Conservation (phyloP, 2,888 invertebrate genomes). For the Leucania comma region DNA sequence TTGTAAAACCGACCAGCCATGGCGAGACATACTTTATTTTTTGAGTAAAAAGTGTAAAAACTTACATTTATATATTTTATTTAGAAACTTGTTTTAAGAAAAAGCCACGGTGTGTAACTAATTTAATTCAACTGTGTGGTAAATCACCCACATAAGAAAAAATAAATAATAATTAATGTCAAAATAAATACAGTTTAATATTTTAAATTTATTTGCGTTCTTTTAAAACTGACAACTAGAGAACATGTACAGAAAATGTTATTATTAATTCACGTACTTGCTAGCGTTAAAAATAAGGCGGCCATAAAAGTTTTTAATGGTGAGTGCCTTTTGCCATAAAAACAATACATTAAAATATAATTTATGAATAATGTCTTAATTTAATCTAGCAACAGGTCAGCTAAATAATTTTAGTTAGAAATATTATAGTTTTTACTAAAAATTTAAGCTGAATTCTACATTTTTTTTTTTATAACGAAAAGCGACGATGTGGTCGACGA, state of each 20-base stretch:
- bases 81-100: constrained; percentile 31
- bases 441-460: too few species aligned
- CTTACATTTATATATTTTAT: constrained; percentile 24
- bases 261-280: neutral
- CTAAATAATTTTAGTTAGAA: neutral
- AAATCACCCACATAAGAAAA: constrained; percentile 24
- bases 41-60: constrained; percentile 17
- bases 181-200: constrained; percentile 35
- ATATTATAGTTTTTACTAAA: neutral
- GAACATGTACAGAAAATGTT: constrained; percentile 17
- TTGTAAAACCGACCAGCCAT: constrained; percentile 58
- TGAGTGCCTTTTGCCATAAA: constrained; percentile 47
- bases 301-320: constrained; percentile 24
- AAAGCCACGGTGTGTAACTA: constrained; percentile 51
- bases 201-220: constrained; percentile 2
- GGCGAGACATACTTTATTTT: constrained; percentile 24
- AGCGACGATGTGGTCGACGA: too few species aligned
- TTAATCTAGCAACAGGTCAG: constrained; percentile 6
- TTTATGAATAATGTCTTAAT: constrained; percentile 29
- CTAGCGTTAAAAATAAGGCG: constrained; percentile 6
- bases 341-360: constrained; percentile 35
- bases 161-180: constrained; percentile 26
- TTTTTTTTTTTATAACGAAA: too few species aligned
- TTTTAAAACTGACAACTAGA: constrained; percentile 23
- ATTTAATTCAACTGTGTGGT: constrained; percentile 37